These are phyloP conservation scores for Pangasius sanitwongsei DNA, from an alignment of 2,797 vertebrate genomes.

Conservation along the genomic window DNA sequence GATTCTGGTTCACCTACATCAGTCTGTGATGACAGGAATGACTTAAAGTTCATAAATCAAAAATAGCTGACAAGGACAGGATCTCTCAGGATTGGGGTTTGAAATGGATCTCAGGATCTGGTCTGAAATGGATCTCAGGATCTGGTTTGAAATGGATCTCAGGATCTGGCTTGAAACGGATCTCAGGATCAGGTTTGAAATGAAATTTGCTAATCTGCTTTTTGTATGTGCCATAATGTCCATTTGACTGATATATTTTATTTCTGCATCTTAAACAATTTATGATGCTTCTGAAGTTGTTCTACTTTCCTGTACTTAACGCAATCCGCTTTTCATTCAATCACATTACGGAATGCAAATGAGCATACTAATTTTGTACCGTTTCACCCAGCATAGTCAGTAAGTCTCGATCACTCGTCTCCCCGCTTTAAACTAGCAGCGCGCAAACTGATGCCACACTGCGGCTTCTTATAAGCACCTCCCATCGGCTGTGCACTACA, in stretches of 20 bases:
- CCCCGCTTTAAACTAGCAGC: background rate
- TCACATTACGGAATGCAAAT: background rate
- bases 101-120: too few species aligned
- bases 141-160: too few species aligned
- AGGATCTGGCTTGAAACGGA: too few species aligned
- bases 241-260: background rate
- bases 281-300: background rate
- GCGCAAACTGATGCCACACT: constrained; percentile 23
- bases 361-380: background rate
- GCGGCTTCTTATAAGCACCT: background rate
- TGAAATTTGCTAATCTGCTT: background rate
- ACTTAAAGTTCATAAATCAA: background rate
- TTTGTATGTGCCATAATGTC: background rate
- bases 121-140: too few species aligned
- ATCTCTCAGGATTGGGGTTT: background rate
- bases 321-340: background rate
- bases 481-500: background rate
- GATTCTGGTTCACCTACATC: background rate
- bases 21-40: background rate
- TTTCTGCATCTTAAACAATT: background rate
- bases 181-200: background rate
- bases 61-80: background rate
- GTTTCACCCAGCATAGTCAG: constrained; percentile 15
- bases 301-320: background rate
- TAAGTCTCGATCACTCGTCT: background rate